phyloP scores from a whole-genome alignment of 2,888 invertebrate genomes.

The Tenthredo amoena region DNA sequence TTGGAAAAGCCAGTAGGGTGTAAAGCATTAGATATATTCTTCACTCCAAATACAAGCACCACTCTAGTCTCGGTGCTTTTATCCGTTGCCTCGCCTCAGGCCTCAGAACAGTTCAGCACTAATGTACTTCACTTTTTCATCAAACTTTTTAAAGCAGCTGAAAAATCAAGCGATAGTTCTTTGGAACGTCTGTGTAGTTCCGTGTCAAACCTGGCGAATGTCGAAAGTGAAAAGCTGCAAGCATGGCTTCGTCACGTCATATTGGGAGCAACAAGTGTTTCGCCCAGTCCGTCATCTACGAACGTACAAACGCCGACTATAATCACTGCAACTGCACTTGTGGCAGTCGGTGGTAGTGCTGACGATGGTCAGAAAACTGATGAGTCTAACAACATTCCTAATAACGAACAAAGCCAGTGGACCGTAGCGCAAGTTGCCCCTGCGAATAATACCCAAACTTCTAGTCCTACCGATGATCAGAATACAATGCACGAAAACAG shows the following conservation, averaged over 20 bases:
- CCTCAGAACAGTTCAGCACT: conserved; percentile 86
- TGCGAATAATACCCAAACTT: conserved; percentile 63
- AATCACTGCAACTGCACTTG: conserved; percentile 76
- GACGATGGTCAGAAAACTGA: conserved; percentile 69
- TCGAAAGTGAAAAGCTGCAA: conserved; percentile 84
- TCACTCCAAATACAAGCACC: conserved; percentile 83
- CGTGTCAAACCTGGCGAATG: conserved; percentile 83
- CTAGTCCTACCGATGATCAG: conserved; percentile 76
- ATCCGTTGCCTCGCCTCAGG: conserved; percentile 88
- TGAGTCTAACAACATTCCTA: conserved; percentile 64
- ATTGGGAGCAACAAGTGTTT: conserved; percentile 79
- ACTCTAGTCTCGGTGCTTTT: conserved; percentile 89
- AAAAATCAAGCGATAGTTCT: conserved; percentile 80
- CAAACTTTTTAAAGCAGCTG: conserved; percentile 82
- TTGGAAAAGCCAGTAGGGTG: conserved; percentile 91
- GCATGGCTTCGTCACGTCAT: conserved; percentile 84
- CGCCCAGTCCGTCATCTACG: conserved; percentile 78
- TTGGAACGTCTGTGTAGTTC: conserved; percentile 85
- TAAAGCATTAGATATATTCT: conserved; percentile 91
- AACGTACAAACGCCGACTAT: conserved; percentile 80
- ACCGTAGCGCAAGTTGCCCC: conserved; percentile 63
- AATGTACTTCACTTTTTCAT: conserved; percentile 91
- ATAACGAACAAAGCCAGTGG: conserved; percentile 64
- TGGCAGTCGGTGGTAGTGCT: conserved; percentile 58
- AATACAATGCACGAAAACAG: conserved; percentile 85